A percentile compares a stretch with the other conserved stretches of the same genome.
phyloP scores from a whole-genome alignment of 2,113 vertebrate genomes.

The Phaethornis superciliosus region DNA sequence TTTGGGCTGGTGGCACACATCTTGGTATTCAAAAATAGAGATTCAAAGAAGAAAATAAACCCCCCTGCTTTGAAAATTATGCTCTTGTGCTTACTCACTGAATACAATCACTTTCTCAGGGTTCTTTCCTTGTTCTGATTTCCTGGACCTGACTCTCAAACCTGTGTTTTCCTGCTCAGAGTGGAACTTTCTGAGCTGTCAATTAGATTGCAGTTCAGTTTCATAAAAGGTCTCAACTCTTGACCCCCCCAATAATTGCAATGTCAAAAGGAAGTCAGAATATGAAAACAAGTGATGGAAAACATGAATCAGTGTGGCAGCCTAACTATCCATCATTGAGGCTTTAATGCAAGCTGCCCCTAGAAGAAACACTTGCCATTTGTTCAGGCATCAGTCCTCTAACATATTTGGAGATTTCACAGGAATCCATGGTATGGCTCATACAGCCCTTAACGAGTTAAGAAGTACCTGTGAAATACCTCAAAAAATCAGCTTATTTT shows the following conservation, averaged over 20 bases:
- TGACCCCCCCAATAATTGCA: conserved; percentile 40
- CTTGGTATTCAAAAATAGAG: background rate
- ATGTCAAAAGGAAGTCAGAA: background rate
- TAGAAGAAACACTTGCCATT: background rate
- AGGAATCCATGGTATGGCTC: background rate
- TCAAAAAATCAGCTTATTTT: background rate
- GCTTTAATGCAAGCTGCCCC: background rate
- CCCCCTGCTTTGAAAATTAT: background rate
- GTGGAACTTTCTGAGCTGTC: background rate
- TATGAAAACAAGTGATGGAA: background rate
- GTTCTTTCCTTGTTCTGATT: background rate
- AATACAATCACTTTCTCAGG: background rate
- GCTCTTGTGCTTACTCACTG: background rate
- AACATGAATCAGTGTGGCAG: background rate
- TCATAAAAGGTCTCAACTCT: background rate
- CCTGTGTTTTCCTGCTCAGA: background rate
- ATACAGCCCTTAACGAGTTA: background rate
- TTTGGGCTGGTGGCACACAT: background rate
- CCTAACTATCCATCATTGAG: background rate
- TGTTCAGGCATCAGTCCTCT: background rate
- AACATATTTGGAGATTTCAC: background rate
- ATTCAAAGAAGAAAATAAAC: background rate
- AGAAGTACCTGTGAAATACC: too few relatives aligned
- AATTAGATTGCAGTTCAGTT: conserved; percentile 21
- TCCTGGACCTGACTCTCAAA: background rate